Base-by-base conservation (phyloP, 2,797 vertebrate species). In the Xyrichtys novacula region DNA sequence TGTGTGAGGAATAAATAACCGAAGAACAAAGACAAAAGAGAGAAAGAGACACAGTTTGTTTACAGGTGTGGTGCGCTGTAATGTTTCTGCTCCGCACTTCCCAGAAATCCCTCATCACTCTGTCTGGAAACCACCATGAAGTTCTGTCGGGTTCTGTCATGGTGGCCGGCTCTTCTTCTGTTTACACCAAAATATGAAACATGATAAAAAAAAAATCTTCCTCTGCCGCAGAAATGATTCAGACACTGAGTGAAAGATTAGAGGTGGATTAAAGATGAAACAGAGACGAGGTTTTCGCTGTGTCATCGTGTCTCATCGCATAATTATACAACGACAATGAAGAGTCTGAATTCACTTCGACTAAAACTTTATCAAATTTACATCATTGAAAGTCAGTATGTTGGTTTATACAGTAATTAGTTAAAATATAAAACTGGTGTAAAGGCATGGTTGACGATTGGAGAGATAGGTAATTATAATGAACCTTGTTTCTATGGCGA, bases 21-120 rank as follows among this genome's bases (percentile, higher is more conserved):
- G 15, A 15, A 5, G 20, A 23, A 19, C 36, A 40, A 34, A 25
- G 40, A 72, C 60, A 84, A 28, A 12, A 19, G 40, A 15, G 39
- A 15, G n/a, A 43, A 16, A 16, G 7, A 1, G 7, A 34, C 5
- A 39, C 10, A 47, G 32, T 68, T 50, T 36, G 44, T 9, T 31
- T 22, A 38, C 38, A 25, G 1, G 16, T 50, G 44, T 28, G 22
- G n/a, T 23, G 40, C 28, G 12, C n/a, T 38, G 36, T 20, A 8
- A 9, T 1, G 0, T 23, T 32, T 31, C n/a, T 40, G 26, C 2
- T 23, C 9, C 38, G 46, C 20, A 29, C 9, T 52, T 40, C 20
- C 23, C 16, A 31, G 7, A 53, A 7, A 65, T 53, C 62, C 47
- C 2, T 9, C 15, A n/a, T 22, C 31, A 38, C 20, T 23, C n/a